A percentile compares a stretch with the other conserved stretches of the same genome.
Evolutionary conservation across 2,797 vertebrate species (phyloP).

Genomic region (Microctenopoma stevenorrisi): DNA sequence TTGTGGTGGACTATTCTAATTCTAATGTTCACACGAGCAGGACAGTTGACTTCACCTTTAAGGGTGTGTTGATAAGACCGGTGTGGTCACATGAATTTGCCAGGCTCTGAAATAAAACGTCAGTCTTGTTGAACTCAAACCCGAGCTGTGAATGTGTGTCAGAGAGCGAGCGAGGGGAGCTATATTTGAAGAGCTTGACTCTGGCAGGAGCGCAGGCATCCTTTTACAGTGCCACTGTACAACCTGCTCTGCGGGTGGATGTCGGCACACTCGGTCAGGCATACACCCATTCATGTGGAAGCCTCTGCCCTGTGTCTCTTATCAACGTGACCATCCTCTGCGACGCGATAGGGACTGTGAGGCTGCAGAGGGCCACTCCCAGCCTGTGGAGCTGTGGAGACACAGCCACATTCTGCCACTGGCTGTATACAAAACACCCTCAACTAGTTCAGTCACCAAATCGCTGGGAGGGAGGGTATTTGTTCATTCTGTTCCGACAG

Average conservation of each 20-base stretch:
- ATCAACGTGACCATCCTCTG: conserved; percentile 79
- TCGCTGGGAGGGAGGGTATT: conserved; percentile 19
- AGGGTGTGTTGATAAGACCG: background rate
- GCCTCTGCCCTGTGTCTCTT: conserved; percentile 65
- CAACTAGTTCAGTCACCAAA: conserved; percentile 26
- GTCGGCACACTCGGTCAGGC: conserved; percentile 40
- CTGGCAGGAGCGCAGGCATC: conserved; percentile 58
- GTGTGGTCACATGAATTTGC: background rate
- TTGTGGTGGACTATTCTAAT: background rate
- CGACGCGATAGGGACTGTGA: conserved; percentile 70
- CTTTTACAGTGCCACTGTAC: conserved; percentile 71
- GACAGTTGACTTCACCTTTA: too few species aligned
- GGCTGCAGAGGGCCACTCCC: conserved; percentile 76
- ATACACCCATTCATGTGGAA: conserved; percentile 62
- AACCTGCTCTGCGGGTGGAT: conserved; percentile 41
- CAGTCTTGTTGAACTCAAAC: conserved; percentile 9
- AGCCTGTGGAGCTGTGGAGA: conserved; percentile 50
- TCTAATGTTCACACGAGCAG: too few species aligned
- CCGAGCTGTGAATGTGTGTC: conserved; percentile 56
- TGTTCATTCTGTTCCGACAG: conserved; percentile 29
- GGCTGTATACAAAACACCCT: conserved; percentile 51
- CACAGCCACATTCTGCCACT: conserved; percentile 21
- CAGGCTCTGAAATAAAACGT: background rate
- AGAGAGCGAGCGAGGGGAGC: conserved; percentile 31
- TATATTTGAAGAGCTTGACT: conserved; percentile 72